phyloP scores from a whole-genome alignment of 1,140 invertebrate species.

The Triops cancriformis region DNA sequence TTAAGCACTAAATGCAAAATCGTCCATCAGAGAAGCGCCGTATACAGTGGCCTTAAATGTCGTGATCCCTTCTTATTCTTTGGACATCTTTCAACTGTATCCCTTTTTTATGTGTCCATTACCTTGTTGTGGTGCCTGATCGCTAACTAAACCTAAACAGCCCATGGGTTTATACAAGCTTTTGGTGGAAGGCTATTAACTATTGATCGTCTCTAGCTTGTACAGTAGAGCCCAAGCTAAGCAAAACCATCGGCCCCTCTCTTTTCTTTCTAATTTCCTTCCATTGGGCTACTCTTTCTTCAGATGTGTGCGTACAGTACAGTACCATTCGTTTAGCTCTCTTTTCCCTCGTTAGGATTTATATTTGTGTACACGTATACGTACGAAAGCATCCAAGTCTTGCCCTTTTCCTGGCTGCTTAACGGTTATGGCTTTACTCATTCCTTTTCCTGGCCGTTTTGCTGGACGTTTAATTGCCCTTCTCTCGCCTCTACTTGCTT shows the following conservation, averaged over 20 bases:
- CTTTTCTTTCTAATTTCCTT: background rate
- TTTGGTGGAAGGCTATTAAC: background rate
- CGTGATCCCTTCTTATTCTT: too few species aligned
- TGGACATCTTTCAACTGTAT: too few species aligned
- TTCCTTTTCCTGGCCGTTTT: background rate
- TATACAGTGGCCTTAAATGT: too few species aligned
- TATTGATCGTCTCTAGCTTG: background rate
- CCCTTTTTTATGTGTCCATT: too few species aligned
- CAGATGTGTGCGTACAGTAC: background rate
- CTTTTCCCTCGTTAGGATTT: background rate
- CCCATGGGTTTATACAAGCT: background rate
- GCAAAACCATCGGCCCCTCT: background rate
- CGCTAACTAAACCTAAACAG: conserved; percentile 6
- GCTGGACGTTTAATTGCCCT: conserved; percentile 7
- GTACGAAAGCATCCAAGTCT: background rate
- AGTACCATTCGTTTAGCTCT: background rate
- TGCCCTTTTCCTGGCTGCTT: background rate
- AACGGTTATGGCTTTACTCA: background rate
- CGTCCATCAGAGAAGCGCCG: too few species aligned
- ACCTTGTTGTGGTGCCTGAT: background rate
- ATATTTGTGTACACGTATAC: background rate
- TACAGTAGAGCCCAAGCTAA: too few species aligned
- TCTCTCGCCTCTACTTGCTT: background rate
- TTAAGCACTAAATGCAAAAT: too few species aligned
- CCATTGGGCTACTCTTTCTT: background rate